Evolutionary conservation across 1,140 invertebrate genomes (phyloP).

Genomic region (Habropoda laboriosa): DNA sequence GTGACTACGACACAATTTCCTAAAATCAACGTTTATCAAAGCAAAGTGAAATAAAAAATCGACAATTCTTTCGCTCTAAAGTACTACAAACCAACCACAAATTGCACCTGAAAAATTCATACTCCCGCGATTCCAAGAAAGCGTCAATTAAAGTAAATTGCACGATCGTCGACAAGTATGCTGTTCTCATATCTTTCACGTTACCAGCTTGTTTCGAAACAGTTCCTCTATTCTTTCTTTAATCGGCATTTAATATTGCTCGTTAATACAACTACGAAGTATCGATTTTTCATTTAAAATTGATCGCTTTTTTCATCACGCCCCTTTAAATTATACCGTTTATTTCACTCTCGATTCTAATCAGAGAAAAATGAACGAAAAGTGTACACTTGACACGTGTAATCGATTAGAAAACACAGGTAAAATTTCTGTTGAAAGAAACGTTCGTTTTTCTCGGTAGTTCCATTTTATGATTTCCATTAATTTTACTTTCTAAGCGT

Average conservation of each 20-base stretch:
- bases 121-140: background rate
- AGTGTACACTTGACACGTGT: background rate
- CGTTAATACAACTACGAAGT: background rate
- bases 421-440: background rate
- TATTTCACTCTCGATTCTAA: background rate
- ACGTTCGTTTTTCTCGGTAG: background rate
- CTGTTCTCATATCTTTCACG: background rate
- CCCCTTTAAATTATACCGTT: background rate
- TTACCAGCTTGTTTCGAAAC: background rate
- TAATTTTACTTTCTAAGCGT: conserved; percentile 64
- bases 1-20: too few relatives aligned
- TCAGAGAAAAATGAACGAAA: background rate
- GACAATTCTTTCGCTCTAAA: too few relatives aligned
- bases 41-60: too few relatives aligned
- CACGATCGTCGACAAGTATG: conserved; percentile 27
- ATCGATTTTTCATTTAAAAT: too few relatives aligned
- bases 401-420: too few relatives aligned
- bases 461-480: too few relatives aligned
- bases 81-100: too few relatives aligned
- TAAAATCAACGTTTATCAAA: too few relatives aligned
- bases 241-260: background rate
- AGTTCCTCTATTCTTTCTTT: background rate
- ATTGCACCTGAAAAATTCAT: background rate
- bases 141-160: background rate
- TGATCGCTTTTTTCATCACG: background rate